A percentile compares a stretch with the other conserved stretches of the same genome.
Conservation (phyloP, 2,797 vertebrate species). For the Columba guinea region DNA sequence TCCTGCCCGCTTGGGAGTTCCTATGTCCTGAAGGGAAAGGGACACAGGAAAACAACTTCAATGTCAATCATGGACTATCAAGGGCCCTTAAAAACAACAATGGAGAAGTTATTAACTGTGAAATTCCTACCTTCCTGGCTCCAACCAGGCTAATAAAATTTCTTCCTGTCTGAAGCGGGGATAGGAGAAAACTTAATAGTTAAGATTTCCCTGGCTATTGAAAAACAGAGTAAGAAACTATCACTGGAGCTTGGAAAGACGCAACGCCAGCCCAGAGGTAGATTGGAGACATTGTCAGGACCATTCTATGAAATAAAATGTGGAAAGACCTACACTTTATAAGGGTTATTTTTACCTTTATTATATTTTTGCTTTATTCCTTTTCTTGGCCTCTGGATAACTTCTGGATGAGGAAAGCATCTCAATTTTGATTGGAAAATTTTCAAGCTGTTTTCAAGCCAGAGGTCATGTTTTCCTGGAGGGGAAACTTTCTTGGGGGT, state of each 20-base stretch:
- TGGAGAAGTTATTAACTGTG: slow-evolving; percentile 58
- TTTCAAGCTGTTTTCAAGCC: not conserved
- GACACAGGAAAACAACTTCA: not conserved
- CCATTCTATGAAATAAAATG: not conserved
- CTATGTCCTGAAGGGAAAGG: slow-evolving; percentile 3
- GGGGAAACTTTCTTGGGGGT: not conserved
- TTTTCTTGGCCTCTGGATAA: not conserved
- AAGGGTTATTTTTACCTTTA: not conserved
- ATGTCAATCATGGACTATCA: slow-evolving; percentile 41
- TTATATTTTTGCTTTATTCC: not conserved
- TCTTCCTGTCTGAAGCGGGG: slow-evolving; percentile 43
- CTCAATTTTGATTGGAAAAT: not conserved
- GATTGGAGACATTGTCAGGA: rapidly evolving
- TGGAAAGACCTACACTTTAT: not conserved
- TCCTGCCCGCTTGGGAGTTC: not conserved
- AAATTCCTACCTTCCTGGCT: slow-evolving; percentile 65
- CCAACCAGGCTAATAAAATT: slow-evolving; percentile 54
- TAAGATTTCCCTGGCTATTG: not conserved
- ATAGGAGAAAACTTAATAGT: slow-evolving; percentile 28
- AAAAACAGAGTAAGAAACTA: not conserved
- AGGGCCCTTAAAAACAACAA: slow-evolving; percentile 54
- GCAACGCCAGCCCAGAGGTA: not conserved
- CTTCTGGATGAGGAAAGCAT: not conserved
- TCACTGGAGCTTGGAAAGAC: not conserved
- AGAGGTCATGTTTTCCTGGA: not conserved